Base-by-base conservation (phyloP, 2,113 vertebrate genomes). In the Dromiciops gliroides region DNA sequence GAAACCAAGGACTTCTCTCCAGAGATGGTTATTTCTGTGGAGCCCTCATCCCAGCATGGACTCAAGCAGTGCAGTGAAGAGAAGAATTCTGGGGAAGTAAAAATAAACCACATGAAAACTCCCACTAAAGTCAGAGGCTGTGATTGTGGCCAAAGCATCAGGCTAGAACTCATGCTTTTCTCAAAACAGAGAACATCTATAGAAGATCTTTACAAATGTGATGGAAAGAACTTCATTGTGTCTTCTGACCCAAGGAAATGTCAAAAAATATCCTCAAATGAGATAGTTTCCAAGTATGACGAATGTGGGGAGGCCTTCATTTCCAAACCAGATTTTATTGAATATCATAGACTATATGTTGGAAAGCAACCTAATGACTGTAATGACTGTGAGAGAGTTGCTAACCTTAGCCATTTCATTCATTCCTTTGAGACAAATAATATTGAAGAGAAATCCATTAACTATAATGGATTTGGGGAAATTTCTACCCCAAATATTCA, bases 21-120 rank as follows among this genome's bases (percentile, higher is more conserved):
- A 96, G 96, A 95, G 95, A 96, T 95, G 92, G 94, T 96, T 53
- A 92, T 97, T 96, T 97, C 92, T 95, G 95, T 96, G 95, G 93
- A 96, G 67, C 96, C 89, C 95, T 97, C 97, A 47, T 95, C 96
- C 91, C 97, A 98, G 0, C 97, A 96, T 97, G 96, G 96, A 44
- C 93, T 97, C 94, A 94, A 96, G 91, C 96, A 97, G 94, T 97
- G 93, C 95, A 94, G 95, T 67, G 96, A 97, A 96, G 93, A 95
- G 37, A 31, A 28, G 89, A 95, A 95, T 95, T 96, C 95, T n/a
- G 95, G 89, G 89, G 92, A 94, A 95, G n/a, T 93, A 92, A 96
- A 97, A 96, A 92, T 95, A 28, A 93, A 51, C 60, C 95, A 96
- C 91, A 96, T 94, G 90, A 95, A 97, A 95, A 90, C 92, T 7